Base-by-base conservation (phyloP, 2,797 vertebrate species). In the Phylloscopus collybita region DNA sequence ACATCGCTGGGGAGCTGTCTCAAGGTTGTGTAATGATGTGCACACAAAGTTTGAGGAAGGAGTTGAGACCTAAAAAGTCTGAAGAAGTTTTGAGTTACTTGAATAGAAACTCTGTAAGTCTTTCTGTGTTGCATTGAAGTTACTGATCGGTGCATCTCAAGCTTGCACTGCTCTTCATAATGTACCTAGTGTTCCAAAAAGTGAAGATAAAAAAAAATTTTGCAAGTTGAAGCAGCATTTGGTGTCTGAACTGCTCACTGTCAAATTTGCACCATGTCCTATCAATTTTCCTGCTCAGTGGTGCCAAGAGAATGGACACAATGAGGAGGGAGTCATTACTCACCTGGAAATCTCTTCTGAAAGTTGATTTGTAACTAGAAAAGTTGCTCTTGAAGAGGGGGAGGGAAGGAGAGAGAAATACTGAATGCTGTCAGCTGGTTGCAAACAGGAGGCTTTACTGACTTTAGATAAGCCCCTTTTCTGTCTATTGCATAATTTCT, bases 241-340 rank as follows among this genome's bases (percentile, higher is more conserved):
- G 5, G 22, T 65, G 47, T 67, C 44, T 82, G 73, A 90, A 27
- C 40, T 80, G 49, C 53, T 90, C 36, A 13, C 53, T 62, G 61
- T 64, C 45, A 32, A 38, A 54, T 85, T 27, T 92, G 78, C 20
- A 66, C 40, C 42, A 5, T 0, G 1, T 91, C 21, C 49, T 76
- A 10, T 85, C 56, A 15, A 9, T 91, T 95, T 87, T 95, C 71
- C 59, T 88, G 74, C 74, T 82, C 27, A 32, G 80, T 57, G 26
- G 8, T 90, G 74, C 74, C 20, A 2, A 3, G 45, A 62, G 65
- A 69, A 59, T 64, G 80, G 83, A 61, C 49, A 21, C 27, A 54
- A 16, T 4, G 56, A 47, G 67, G 47, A 59, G 34, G 21, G 34
- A 40, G 44, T 65, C 29, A 12, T 60, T 66, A 53, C 44, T 80